phyloP scores from a whole-genome alignment of 1,140 invertebrate genomes.

The Limonius californicus region DNA sequence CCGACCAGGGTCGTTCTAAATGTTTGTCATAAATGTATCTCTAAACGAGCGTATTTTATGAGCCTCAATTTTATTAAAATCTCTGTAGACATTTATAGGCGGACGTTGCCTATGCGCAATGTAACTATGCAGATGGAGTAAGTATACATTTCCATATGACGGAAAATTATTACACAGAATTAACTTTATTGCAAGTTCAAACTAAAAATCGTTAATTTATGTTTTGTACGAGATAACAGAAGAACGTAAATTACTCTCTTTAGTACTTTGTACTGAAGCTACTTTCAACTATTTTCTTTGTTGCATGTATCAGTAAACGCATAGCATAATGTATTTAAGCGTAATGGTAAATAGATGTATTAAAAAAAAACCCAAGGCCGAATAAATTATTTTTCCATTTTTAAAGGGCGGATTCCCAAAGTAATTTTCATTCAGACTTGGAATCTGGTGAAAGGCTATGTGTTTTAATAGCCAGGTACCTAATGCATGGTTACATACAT shows the following conservation, averaged over 20 bases:
- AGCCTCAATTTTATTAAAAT: conserved; percentile 21
- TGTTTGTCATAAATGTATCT: conserved; percentile 9
- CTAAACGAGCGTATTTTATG: background rate
- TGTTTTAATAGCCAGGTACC: no score
- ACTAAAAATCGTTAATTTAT: conserved; percentile 2
- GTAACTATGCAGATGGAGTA: background rate
- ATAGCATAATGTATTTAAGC: no score
- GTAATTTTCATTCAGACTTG: no score
- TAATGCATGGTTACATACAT: no score
- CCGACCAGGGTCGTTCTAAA: background rate
- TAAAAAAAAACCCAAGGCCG: no score
- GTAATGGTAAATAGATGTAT: no score
- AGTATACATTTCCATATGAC: background rate
- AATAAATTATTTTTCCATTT: no score
- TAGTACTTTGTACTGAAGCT: background rate
- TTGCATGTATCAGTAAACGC: no score
- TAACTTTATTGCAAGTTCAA: background rate
- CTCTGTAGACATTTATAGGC: conserved; percentile 22
- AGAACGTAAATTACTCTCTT: background rate
- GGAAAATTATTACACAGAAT: conserved; percentile 4
- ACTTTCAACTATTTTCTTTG: no score
- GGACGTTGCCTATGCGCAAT: background rate
- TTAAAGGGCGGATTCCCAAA: no score
- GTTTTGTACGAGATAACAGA: background rate
- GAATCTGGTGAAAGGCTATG: no score